Evolutionary conservation across 2,797 vertebrate genomes (phyloP).

Genomic region (Acipenser oxyrinchus): DNA sequence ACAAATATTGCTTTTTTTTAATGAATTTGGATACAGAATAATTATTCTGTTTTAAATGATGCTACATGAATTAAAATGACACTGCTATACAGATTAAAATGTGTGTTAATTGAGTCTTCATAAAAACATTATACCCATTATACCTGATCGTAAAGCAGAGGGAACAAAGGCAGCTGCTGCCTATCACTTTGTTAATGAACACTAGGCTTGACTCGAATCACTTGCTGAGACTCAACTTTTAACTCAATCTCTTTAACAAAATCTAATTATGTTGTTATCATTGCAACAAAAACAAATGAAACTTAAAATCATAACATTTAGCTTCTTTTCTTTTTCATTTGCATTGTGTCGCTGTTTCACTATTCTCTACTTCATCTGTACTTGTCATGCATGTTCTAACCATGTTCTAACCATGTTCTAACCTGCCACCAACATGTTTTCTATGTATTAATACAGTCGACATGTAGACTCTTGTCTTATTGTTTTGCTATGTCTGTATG

Average conservation of each 20-base stretch:
- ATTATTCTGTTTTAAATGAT: neutral
- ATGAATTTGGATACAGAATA: neutral
- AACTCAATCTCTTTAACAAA: neutral
- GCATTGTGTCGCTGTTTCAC: too few relatives aligned
- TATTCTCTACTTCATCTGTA: too few relatives aligned
- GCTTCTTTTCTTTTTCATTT: too few relatives aligned
- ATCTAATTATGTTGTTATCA: neutral
- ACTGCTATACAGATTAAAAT: neutral
- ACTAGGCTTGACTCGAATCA: conserved; percentile 13
- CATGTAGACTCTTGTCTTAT: too few relatives aligned
- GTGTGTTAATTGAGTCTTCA: conserved; percentile 26
- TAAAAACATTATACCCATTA: conserved; percentile 21
- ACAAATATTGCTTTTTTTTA: too few relatives aligned
- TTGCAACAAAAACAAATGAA: too few relatives aligned
- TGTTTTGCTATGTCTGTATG: too few relatives aligned
- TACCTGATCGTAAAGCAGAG: conserved; percentile 18
- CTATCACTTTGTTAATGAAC: conserved; percentile 20
- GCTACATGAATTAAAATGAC: neutral
- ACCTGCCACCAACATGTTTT: too few relatives aligned
- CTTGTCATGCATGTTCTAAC: too few relatives aligned
- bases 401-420: too few relatives aligned
- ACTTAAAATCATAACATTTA: too few relatives aligned
- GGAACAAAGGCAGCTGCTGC: conserved; percentile 4
- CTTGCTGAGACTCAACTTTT: neutral
- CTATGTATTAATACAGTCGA: too few relatives aligned